phyloP scores from a whole-genome alignment of 2,797 vertebrate genomes.

The Xenentodon cancila region DNA sequence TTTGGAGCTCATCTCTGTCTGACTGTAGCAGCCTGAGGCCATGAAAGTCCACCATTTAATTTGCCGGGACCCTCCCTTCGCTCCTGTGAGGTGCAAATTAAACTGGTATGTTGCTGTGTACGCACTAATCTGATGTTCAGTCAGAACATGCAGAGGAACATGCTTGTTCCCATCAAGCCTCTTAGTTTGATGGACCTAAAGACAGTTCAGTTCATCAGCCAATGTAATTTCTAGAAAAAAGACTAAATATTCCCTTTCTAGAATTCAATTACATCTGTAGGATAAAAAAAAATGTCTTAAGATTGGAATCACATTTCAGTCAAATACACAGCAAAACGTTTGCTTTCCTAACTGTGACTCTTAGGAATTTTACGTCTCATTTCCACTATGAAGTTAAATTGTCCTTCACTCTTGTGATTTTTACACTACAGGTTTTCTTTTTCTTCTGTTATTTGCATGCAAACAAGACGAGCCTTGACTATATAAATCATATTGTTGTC shows the following conservation, averaged over 20 bases:
- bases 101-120: constrained; percentile 23
- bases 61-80: constrained; percentile 50
- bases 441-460: neutral
- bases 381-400: constrained; percentile 1
- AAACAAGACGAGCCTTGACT: too few relatives aligned
- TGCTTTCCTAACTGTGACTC: neutral
- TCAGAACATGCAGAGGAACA: constrained; percentile 41
- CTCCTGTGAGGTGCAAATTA: constrained; percentile 55
- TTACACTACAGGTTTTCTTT: too few relatives aligned
- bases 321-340: neutral
- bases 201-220: neutral
- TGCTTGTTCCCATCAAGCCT: constrained; percentile 4
- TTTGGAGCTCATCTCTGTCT: constrained; percentile 63
- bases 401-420: neutral
- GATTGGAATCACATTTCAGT: neutral
- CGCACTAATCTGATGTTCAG: constrained; percentile 19
- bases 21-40: constrained; percentile 50
- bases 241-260: neutral
- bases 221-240: neutral
- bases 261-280: neutral
- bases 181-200: constrained; percentile 1
- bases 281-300: neutral
- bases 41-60: constrained; percentile 66
- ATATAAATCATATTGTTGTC: too few relatives aligned
- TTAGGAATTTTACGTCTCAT: neutral